These are phyloP conservation scores for Lytechinus pictus DNA, from an alignment of 35 echinoderm and acorn worm genomes.

Conservation along the genomic window DNA sequence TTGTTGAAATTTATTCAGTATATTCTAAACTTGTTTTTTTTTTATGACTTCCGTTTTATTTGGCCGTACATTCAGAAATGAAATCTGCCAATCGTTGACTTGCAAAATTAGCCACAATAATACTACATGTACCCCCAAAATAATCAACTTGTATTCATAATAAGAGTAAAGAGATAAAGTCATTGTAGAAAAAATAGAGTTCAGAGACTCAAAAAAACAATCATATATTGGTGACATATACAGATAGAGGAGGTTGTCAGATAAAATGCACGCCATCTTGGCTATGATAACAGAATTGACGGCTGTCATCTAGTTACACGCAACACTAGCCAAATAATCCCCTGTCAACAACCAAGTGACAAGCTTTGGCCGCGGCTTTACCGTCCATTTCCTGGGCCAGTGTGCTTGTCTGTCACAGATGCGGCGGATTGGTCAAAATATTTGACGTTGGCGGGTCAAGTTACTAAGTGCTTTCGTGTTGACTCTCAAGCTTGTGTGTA, in stretches of 20 bases:
- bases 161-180: not conserved
- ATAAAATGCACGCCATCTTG: not conserved
- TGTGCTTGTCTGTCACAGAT: slow-evolving; percentile 12
- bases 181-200: not conserved
- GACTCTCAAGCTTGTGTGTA: slow-evolving; percentile 1
- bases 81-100: no score
- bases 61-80: no score
- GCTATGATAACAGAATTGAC: slow-evolving; percentile 25
- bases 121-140: no score
- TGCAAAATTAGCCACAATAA: no score
- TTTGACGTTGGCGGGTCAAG: slow-evolving; percentile 2
- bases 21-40: no score
- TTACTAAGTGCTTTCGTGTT: slow-evolving; percentile 42
- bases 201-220: not conserved
- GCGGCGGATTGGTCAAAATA: not conserved
- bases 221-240: not conserved
- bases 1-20: no score
- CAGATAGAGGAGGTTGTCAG: not conserved
- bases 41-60: no score
- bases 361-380: not conserved
- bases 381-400: not conserved
- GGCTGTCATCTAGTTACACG: not conserved
- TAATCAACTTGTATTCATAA: no score
- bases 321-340: slow-evolving; percentile 28
- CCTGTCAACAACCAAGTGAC: slow-evolving; percentile 20